A percentile compares a stretch with the other conserved stretches of the same genome.
These are phyloP conservation scores for Hydra vulgaris DNA, from an alignment of 30 jellyfish, hydroid and myxozoan genomes.

Conservation along the genomic window DNA sequence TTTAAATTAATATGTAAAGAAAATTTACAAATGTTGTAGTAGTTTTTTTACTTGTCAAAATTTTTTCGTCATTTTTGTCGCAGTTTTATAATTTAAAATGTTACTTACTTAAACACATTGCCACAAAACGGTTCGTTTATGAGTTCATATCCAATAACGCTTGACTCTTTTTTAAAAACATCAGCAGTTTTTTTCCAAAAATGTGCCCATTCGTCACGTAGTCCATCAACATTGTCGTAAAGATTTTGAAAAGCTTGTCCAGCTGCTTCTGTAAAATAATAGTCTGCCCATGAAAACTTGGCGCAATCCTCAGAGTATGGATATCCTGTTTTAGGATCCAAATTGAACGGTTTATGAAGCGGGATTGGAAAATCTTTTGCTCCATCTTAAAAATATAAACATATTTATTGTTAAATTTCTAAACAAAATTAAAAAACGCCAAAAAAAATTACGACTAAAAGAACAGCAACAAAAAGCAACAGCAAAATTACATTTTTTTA, in stretches of 20 bases:
- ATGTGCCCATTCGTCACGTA: conserved; percentile 70
- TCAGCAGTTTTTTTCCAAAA: conserved; percentile 84
- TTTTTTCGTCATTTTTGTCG: no score
- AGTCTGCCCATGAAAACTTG: conserved; percentile 74
- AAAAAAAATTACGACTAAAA: no score
- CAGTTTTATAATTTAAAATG: not conserved
- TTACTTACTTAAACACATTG: conserved; percentile 59
- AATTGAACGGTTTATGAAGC: conserved; percentile 49
- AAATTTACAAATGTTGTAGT: not conserved
- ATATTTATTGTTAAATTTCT: not conserved
- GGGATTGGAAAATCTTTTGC: conserved; percentile 77
- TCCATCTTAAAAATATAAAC: conserved; percentile 31
- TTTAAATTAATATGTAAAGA: not conserved
- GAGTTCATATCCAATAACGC: conserved; percentile 77
- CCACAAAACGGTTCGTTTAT: conserved; percentile 91
- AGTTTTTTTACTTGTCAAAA: no score
- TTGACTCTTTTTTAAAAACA: conserved; percentile 41
- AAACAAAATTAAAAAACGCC: not conserved
- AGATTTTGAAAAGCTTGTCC: conserved; percentile 77
- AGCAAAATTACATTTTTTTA: no score
- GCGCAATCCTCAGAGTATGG: conserved; percentile 81
- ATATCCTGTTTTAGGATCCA: conserved; percentile 82
- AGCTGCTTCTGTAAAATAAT: conserved; percentile 81
- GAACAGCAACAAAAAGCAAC: no score
- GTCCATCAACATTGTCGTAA: conserved; percentile 81